These are phyloP conservation scores for Turritopsis dohrnii DNA, from an alignment of 30 jellyfish, hydroid and myxozoan species.

Conservation along the genomic window DNA sequence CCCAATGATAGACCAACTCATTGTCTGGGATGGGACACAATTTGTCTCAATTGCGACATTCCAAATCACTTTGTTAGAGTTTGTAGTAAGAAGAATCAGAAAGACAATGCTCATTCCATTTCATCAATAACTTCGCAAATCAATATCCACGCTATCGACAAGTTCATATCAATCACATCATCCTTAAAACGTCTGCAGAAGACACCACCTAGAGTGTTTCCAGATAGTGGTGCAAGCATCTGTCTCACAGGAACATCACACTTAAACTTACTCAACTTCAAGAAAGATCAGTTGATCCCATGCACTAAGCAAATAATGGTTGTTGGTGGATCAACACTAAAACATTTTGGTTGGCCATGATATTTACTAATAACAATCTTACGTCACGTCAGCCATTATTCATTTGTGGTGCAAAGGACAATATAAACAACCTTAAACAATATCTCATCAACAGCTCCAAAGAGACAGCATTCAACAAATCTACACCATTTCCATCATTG, in stretches of 20 bases:
- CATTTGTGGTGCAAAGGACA: neutral
- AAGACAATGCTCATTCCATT: neutral
- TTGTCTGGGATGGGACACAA: neutral
- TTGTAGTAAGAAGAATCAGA: neutral
- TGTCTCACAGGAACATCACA: neutral
- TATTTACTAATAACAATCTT: neutral
- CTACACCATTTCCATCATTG: conserved; percentile 26
- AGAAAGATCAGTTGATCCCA: neutral
- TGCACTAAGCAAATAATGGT: neutral
- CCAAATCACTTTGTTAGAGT: neutral
- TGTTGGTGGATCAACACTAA: neutral
- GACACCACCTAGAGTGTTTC: neutral
- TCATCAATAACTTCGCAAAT: neutral
- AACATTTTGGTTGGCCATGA: neutral
- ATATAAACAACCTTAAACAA: conserved; percentile 8
- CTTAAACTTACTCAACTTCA: neutral
- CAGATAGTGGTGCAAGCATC: neutral
- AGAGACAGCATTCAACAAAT: conserved; percentile 8
- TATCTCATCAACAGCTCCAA: neutral
- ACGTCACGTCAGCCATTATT: neutral
- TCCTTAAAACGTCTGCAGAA: neutral
- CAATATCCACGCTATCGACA: neutral
- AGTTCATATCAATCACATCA: neutral
- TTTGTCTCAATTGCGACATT: neutral
- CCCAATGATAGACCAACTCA: neutral